A percentile compares a stretch with the other conserved stretches of the same genome.
phyloP scores from a whole-genome alignment of 1,140 invertebrate species.

The Euwallacea fornicatus region DNA sequence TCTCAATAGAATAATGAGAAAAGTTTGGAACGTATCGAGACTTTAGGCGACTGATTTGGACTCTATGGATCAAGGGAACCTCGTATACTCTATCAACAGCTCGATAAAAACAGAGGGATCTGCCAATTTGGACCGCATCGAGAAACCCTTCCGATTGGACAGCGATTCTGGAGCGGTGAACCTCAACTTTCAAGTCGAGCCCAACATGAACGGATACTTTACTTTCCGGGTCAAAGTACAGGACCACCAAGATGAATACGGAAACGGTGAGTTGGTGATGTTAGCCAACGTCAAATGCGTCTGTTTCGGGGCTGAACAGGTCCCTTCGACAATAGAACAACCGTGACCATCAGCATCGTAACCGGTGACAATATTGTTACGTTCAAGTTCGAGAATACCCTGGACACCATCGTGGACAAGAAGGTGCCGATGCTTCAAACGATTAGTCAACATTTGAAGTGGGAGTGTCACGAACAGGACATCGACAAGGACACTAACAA shows the following conservation, averaged over 20 bases:
- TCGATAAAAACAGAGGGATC: slow-evolving; percentile 9
- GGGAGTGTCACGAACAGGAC: slow-evolving; percentile 16
- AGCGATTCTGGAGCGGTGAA: slow-evolving; percentile 42
- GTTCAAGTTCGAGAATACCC: slow-evolving; percentile 58
- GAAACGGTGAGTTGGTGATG: slow-evolving; percentile 4
- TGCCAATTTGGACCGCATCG: not conserved
- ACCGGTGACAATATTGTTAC: slow-evolving; percentile 56
- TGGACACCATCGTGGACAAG: slow-evolving; percentile 52
- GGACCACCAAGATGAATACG: slow-evolving; percentile 15
- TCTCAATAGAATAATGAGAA: not conserved
- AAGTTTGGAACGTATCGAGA: not conserved
- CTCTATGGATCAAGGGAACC: slow-evolving; percentile 14
- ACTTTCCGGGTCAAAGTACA: slow-evolving; percentile 28
- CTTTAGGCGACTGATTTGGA: slow-evolving; percentile 23
- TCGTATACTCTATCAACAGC: slow-evolving; percentile 9
- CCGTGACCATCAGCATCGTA: slow-evolving; percentile 37
- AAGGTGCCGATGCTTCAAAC: slow-evolving; percentile 44
- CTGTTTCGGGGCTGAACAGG: slow-evolving; percentile 7
- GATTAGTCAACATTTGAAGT: slow-evolving; percentile 14
- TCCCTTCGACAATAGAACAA: slow-evolving; percentile 21
- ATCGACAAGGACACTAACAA: slow-evolving; percentile 19
- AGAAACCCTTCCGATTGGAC: slow-evolving; percentile 27
- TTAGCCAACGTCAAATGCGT: too few species aligned
- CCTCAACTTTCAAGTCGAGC: slow-evolving; percentile 54
- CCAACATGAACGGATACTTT: slow-evolving; percentile 43